These are phyloP conservation scores for Myotis findleyi DNA, from an alignment of 2,797 vertebrate species.

Conservation along the genomic window DNA sequence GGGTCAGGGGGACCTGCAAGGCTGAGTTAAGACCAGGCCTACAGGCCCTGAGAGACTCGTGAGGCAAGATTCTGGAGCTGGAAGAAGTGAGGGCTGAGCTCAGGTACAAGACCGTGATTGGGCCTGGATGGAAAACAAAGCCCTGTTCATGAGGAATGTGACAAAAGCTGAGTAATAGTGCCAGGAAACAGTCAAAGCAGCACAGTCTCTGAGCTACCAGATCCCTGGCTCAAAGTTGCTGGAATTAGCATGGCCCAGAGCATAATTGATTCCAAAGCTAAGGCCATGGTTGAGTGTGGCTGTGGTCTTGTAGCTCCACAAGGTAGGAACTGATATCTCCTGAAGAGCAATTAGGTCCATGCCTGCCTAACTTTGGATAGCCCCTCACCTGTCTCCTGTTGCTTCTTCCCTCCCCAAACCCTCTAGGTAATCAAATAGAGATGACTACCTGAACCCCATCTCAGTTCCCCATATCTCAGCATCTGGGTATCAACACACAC, in stretches of 20 bases:
- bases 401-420: background rate
- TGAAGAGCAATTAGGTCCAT: background rate
- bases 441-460: background rate
- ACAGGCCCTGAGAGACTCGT: background rate
- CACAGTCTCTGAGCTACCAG: background rate
- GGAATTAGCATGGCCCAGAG: background rate
- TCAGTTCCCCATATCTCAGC: background rate
- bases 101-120: background rate
- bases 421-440: background rate
- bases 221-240: background rate
- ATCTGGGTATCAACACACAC: background rate
- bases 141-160: background rate
- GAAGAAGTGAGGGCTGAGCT: background rate
- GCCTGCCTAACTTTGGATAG: background rate
- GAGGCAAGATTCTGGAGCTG: background rate
- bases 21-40: background rate
- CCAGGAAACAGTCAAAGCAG: background rate
- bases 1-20: background rate
- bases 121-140: background rate
- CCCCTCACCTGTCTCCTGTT: background rate
- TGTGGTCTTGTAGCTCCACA: background rate
- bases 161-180: background rate
- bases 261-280: background rate
- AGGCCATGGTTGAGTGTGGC: background rate
- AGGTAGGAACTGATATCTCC: background rate